Evolutionary conservation across 1,140 invertebrate genomes (phyloP), one percentile per base, ranked within the genome.

Genomic region (Samia ricini): DNA sequence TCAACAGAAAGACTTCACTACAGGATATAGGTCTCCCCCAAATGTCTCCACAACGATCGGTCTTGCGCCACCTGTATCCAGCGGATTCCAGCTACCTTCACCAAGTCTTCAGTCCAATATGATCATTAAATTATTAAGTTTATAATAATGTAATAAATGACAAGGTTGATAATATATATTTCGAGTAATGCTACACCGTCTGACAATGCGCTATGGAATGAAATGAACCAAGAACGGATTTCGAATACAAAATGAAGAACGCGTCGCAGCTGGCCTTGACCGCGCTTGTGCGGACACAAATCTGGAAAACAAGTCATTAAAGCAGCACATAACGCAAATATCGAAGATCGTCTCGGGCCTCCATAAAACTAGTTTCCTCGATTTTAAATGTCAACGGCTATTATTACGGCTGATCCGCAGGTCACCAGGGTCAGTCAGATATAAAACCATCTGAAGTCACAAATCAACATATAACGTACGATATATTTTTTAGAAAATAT

Each of bases 381-480:
- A 58, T 71, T 2, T 59, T 88, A 86, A 88, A 88, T 88, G 82
- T 83, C 82, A 88, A 81, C 78, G 62, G 63, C 72, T 83, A 86
- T 84, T 86, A 86, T 85, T 88, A 88, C 69, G 68, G 56, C 4
- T 64, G 56, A 54, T 57, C 56, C 55, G 62, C 71, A 73, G 83
- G 81, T 84, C 76, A 71, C 24, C 54, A 60, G 63, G 76, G 79
- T 78, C 74, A 77, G 56, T 65, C 67, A n/a, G n/a, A n/a, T n/a
- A 36, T 56, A 60, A 66, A 68, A 63, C 61, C 58, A 57, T 73
- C 67, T 76, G 64, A 63, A 71, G 55, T 57, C 64, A 69, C 63
- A 65, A 70, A 77, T 73, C 63, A 71, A 54, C 58, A 58, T 58
- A 69, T 56, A 23, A 15, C 65, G 48, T 62, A 52, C 66, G 2